A percentile compares a stretch with the other conserved stretches of the same genome.
phyloP scores from a whole-genome alignment of 2,113 vertebrate genomes.

The Epinephelus moara region DNA sequence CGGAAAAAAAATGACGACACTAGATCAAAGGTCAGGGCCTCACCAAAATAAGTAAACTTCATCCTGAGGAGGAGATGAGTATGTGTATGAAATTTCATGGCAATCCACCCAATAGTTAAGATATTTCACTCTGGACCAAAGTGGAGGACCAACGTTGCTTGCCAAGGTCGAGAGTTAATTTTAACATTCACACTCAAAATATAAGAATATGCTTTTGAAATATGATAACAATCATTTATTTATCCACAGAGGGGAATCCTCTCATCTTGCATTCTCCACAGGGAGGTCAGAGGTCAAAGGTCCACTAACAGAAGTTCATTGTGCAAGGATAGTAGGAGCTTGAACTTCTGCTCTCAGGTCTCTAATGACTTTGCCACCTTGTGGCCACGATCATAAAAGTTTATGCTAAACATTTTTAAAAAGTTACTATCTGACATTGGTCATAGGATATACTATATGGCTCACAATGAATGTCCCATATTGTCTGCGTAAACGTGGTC shows the following conservation, averaged over 20 bases:
- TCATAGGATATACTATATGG: background rate
- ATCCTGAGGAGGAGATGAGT: background rate
- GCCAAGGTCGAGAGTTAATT: background rate
- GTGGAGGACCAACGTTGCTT: no score
- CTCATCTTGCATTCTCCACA: background rate
- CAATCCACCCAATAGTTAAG: no score
- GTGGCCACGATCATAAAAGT: background rate
- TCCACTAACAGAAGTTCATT: background rate
- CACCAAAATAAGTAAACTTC: background rate
- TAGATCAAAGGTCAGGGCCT: background rate
- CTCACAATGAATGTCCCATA: background rate
- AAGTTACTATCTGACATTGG: background rate
- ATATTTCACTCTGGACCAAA: no score
- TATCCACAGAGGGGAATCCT: background rate
- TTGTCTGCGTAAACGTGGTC: background rate
- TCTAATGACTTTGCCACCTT: conserved; percentile 39
- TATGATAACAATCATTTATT: background rate
- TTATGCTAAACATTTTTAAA: background rate
- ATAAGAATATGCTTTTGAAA: background rate
- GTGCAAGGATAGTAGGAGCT: background rate
- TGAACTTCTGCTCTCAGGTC: background rate
- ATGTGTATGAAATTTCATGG: no score
- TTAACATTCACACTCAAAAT: background rate
- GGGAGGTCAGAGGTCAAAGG: conserved; percentile 27
- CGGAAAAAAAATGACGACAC: background rate